Conservation (phyloP, 2,888 invertebrate species). For the Tinea semifulvella region DNA sequence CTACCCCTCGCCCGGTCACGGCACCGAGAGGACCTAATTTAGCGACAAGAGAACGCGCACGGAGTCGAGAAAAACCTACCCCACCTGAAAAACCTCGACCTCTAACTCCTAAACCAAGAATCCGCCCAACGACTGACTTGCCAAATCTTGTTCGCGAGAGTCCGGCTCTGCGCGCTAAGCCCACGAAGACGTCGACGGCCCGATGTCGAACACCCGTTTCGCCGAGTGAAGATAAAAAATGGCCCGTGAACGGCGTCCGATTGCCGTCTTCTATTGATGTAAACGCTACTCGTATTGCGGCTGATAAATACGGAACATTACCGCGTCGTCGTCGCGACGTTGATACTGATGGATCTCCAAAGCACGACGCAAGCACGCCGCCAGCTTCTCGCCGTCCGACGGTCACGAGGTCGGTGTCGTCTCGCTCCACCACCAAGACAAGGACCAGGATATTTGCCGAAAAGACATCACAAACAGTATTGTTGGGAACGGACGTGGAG, state of each 20-base stretch:
- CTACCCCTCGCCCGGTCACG: conserved; percentile 59
- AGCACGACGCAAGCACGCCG: conserved; percentile 43
- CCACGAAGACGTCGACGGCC: conserved; percentile 65
- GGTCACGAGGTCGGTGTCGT: conserved; percentile 45
- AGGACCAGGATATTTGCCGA: conserved; percentile 81
- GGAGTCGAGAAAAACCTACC: conserved; percentile 67
- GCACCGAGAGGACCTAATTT: conserved; percentile 58
- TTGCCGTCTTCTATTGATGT: conserved; percentile 38
- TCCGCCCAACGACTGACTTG: conserved; percentile 59
- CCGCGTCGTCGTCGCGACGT: conserved; percentile 77
- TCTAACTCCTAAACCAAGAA: conserved; percentile 54
- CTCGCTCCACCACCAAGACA: conserved; percentile 44
- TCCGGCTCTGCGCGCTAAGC: conserved; percentile 50
- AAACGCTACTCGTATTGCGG: conserved; percentile 50
- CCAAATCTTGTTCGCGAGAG: conserved; percentile 61
- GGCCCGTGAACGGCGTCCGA: conserved; percentile 68
- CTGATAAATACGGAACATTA: conserved; percentile 81
- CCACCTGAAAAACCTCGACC: conserved; percentile 56
- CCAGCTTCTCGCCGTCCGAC: conserved; percentile 44
- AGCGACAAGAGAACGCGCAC: conserved; percentile 65
- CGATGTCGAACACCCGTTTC: conserved; percentile 69
- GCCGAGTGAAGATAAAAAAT: conserved; percentile 76
- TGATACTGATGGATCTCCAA: conserved; percentile 65
- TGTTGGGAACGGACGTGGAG: conserved; percentile 77
- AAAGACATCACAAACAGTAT: conserved; percentile 78